Conservation (phyloP, 1,140 invertebrate genomes). For the Ephestia elutella region DNA sequence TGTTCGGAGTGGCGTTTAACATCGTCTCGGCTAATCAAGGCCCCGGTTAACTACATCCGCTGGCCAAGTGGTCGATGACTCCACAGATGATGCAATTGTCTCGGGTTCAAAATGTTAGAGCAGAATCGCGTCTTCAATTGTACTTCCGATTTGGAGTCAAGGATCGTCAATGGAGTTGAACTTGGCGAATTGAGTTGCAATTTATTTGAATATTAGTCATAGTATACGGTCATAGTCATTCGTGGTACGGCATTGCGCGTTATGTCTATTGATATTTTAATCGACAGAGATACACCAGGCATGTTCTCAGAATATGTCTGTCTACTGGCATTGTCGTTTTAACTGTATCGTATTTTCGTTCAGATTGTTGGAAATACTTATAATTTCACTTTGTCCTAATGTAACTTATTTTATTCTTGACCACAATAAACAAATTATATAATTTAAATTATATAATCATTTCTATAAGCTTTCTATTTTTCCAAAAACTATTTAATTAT, state of each 20-base stretch:
- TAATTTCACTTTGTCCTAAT: too few species aligned
- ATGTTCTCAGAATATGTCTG: too few species aligned
- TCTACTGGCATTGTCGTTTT: too few species aligned
- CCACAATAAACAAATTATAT: too few species aligned
- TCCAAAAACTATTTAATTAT: too few species aligned
- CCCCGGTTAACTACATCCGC: slow-evolving; percentile 70
- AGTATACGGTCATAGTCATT: neutral
- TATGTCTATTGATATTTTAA: too few species aligned
- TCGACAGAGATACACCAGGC: too few species aligned
- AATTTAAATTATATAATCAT: too few species aligned
- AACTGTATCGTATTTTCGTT: too few species aligned
- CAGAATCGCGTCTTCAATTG: slow-evolving; percentile 53
- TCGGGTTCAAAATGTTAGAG: slow-evolving; percentile 39
- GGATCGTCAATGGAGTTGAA: slow-evolving; percentile 55
- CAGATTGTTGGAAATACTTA: too few species aligned
- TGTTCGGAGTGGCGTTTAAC: slow-evolving; percentile 63
- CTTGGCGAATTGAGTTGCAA: slow-evolving; percentile 23
- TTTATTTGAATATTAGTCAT: slow-evolving; percentile 15
- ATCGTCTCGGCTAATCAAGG: slow-evolving; percentile 69
- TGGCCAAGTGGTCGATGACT: slow-evolving; percentile 59
- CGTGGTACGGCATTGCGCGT: neutral
- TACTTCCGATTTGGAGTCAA: slow-evolving; percentile 70
- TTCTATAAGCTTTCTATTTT: too few species aligned
- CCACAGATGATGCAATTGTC: slow-evolving; percentile 66
- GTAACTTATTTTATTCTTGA: too few species aligned